Conservation (phyloP, 2,888 invertebrate species). For the Schrankia costaestrigalis region DNA sequence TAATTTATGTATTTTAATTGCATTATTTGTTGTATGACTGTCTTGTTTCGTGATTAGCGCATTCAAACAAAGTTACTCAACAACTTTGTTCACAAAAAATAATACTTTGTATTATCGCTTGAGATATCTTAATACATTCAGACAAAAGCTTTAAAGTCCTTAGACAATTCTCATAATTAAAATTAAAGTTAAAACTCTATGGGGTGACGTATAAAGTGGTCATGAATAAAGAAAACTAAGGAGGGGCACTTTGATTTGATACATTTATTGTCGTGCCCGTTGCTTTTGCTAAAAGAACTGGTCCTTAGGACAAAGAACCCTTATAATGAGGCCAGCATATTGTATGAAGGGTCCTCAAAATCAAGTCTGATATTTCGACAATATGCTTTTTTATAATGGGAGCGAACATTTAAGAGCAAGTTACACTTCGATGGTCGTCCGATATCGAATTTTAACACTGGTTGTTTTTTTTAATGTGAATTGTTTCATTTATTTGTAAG, state of each 20-base stretch:
- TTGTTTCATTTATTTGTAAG: neutral
- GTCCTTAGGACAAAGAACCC: slow-evolving; percentile 79
- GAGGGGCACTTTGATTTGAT: slow-evolving; percentile 76
- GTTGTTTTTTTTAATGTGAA: slow-evolving; percentile 21
- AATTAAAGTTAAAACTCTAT: slow-evolving; percentile 62
- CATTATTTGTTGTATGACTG: too few species aligned
- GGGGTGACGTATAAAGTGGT: slow-evolving; percentile 57
- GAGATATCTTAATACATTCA: too few species aligned
- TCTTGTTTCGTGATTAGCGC: too few species aligned
- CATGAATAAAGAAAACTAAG: slow-evolving; percentile 63
- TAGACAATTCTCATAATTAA: slow-evolving; percentile 64
- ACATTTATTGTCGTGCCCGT: slow-evolving; percentile 64
- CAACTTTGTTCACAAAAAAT: too few species aligned
- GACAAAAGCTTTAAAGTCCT: slow-evolving; percentile 16
- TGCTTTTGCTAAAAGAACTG: slow-evolving; percentile 70
- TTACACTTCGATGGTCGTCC: slow-evolving; percentile 37
- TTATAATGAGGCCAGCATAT: slow-evolving; percentile 78
- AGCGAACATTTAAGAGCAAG: slow-evolving; percentile 40
- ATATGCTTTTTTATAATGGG: slow-evolving; percentile 70
- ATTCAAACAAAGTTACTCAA: too few species aligned
- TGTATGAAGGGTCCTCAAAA: slow-evolving; percentile 71
- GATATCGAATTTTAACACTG: slow-evolving; percentile 31
- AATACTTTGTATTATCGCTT: too few species aligned
- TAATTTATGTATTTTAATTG: too few species aligned
- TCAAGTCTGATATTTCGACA: slow-evolving; percentile 60